A percentile compares a stretch with the other conserved stretches of the same genome.
These are phyloP conservation scores for Scolopax rusticola DNA, from an alignment of 2,797 vertebrate species.

Conservation along the genomic window DNA sequence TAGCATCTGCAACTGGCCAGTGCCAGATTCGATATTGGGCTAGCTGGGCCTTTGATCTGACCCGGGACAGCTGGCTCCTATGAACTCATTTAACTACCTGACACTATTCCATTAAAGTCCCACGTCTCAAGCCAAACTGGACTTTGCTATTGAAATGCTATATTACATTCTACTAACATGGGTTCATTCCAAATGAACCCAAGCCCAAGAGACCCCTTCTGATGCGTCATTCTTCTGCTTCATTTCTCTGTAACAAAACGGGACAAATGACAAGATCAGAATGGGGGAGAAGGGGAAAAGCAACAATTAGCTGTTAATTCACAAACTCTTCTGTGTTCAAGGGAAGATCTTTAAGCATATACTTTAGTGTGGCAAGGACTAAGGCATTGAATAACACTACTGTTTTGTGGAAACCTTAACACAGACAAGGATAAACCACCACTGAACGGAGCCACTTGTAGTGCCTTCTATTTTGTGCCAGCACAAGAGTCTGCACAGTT, in stretches of 20 bases:
- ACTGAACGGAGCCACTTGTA: neutral
- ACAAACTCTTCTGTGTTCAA: neutral
- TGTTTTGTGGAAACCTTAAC: neutral
- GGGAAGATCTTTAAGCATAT: neutral
- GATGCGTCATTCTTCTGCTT: neutral
- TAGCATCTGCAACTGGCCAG: neutral
- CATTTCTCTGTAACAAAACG: neutral
- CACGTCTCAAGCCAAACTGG: neutral
- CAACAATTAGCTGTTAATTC: neutral
- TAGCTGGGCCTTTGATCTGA: neutral
- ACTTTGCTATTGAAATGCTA: neutral
- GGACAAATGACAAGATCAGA: neutral
- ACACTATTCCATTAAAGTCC: neutral
- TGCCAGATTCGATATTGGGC: neutral
- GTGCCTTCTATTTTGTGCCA: neutral
- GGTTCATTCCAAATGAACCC: neutral
- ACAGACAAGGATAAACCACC: neutral
- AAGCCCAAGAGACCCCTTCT: neutral
- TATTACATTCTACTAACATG: neutral
- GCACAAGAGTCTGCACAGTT: neutral
- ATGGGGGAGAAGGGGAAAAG: neutral
- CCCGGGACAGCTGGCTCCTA: neutral
- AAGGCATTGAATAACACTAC: neutral
- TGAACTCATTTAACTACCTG: neutral
- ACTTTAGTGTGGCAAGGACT: neutral